Conservation (phyloP, 2,797 vertebrate species). For the Catharus ustulatus region DNA sequence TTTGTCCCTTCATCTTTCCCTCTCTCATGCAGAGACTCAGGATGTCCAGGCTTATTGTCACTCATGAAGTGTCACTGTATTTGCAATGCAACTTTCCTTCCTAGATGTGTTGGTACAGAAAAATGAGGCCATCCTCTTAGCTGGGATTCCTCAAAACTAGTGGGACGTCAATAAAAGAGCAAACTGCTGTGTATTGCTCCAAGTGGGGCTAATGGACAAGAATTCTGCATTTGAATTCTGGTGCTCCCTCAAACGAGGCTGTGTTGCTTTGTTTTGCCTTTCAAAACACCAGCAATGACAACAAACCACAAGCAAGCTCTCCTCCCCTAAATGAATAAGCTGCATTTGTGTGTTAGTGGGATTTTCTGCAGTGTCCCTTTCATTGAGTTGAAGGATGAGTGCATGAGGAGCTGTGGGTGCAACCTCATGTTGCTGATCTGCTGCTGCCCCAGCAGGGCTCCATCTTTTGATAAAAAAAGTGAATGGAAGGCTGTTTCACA, state of each 20-base stretch:
- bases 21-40: background rate
- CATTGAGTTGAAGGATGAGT: background rate
- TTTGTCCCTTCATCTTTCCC: background rate
- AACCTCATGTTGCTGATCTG: background rate
- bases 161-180: background rate
- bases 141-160: background rate
- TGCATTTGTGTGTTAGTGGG: background rate
- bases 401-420: background rate
- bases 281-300: background rate
- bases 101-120: background rate
- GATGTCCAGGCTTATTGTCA: background rate
- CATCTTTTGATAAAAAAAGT: background rate
- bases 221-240: background rate
- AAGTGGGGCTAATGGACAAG: background rate
- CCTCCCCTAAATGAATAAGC: background rate
- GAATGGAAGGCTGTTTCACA: background rate
- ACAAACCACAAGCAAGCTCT: background rate
- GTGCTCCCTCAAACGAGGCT: background rate
- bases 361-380: background rate
- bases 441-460: background rate
- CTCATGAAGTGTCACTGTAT: background rate
- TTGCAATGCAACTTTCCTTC: background rate
- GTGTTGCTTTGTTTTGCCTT: background rate
- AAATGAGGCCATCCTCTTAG: background rate
- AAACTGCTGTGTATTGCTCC: background rate